Evolutionary conservation across 2,888 invertebrate species (phyloP), one percentile per base, ranked within the genome.

Genomic region (Diaphora mendica): DNA sequence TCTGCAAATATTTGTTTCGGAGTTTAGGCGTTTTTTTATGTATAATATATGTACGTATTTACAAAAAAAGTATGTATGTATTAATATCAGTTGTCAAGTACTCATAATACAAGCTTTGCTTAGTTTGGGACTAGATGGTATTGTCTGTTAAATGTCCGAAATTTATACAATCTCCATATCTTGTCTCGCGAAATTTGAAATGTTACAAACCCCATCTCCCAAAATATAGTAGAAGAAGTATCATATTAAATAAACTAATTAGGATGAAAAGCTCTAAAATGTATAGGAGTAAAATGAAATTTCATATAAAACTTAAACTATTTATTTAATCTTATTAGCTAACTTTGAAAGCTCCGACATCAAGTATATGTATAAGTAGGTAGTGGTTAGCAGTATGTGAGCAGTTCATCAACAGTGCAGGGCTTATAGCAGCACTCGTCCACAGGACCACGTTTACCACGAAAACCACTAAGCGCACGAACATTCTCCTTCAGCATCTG

Each of bases 401-500:
- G 13, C 2, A 82, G 59, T 64, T 82, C 85, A 0, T 77, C 69
- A 8, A 84, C 30, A 26, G 77, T 74, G 65, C 83, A 82, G 3
- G 77, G 74, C 33, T 84, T 82, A 1, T 71, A 15, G 64, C 82
- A 82, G 73, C 82, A 82, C 65, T 82, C 82, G 26, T 82, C 85
- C 0, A 76, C 78, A n/a, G 74, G 75, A 2, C 80, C 80, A 0
- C 82, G 76, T 64, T 82, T 82, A 35, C 81, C 78, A 0, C 83
- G 80, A 39, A 15, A 44, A 3, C 55, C 8, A n/a, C 11, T 13
- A 2, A 26, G 26, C 26, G 26, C 55, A 26, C 26, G n/a, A 59
- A 26, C 26, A 59, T 26, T 51, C 1, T 23, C 26, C 1, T 26
- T 59, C 13, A 0, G n/a, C 11, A 59, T 59, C 55, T 13, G 13